Evolutionary conservation across 2,113 vertebrate species (phyloP), one percentile per base, ranked within the genome.

Genomic region (Asarcornis scutulata): DNA sequence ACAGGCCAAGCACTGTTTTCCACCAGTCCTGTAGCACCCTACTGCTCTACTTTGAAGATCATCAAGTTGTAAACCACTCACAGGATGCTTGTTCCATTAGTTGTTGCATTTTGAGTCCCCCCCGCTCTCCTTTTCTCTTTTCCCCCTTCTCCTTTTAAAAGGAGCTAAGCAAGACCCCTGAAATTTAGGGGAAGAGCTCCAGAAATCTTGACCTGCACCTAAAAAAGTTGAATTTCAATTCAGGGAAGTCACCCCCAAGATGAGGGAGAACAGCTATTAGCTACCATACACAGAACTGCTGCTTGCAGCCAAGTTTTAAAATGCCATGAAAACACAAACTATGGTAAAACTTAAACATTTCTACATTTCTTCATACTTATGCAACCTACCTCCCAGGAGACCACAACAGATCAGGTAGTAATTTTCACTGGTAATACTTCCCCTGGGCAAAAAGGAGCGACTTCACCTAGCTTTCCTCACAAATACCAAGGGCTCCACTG

Each of bases 11-110:
- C 29, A 71, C 76, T 13, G 6, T 67, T 63, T 78, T 90, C 72
- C 58, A 32, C 59, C 55, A 71, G 72, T 50, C 88, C 63, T 55
- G 64, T 10, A 86, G 17, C 59, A 89, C 86, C 36, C 59, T 52
- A 95, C 64, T 52, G 71, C 63, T 81, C 79, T 94, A 4, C 76
- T 72, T 92, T 72, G 80, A 76, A 83, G 50, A 95, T 55, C 31
- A 50, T 31, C 56, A 60, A 59, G 72, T 87, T 91, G n/a, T 78
- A 66, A 92, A 86, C 31, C 42, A 3, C 23, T n/a, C 63, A 55
- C 40, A 46, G 77, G 64, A 74, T 2, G 86, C 90, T 77, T 66
- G 64, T 90, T 81, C 36, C 50, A 86, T 64, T 40, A 90, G 67
- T 25, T 72, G 20, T 13, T 13, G 46, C 21, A 11, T 48, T 21